Percentiles rank a stretch among this genome's conserved stretches.
Evolutionary conservation across 1,140 invertebrate species (phyloP).

Genomic region (Zaprionus ghesquierei): DNA sequence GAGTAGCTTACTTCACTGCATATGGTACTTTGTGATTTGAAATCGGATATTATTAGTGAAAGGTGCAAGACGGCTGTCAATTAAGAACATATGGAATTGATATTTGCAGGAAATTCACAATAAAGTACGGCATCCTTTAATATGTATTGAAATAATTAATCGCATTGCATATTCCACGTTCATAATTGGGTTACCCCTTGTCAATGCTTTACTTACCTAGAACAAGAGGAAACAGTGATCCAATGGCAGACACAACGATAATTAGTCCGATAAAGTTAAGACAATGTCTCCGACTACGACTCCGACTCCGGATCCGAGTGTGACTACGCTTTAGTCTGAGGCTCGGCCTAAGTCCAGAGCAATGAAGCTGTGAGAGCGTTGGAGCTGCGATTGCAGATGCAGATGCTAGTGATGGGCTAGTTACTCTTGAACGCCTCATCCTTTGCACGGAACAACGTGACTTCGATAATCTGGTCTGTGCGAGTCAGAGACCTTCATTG

Average conservation of each 20-base stretch:
- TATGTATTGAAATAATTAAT: too few species aligned
- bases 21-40: neutral
- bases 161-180: too few species aligned
- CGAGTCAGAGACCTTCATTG: slow-evolving; percentile 66
- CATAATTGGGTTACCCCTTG: too few species aligned
- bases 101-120: too few species aligned
- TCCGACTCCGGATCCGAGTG: neutral
- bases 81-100: too few species aligned
- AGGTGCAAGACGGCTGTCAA: neutral
- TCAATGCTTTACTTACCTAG: slow-evolving; percentile 43
- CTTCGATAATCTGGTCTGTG: slow-evolving; percentile 49
- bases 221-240: slow-evolving; percentile 37
- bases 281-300: neutral
- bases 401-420: slow-evolving; percentile 52
- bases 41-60: neutral
- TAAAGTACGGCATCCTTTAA: too few species aligned
- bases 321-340: neutral
- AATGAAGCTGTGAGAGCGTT: slow-evolving; percentile 14
- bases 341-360: neutral
- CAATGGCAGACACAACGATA: slow-evolving; percentile 48
- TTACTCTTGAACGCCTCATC: slow-evolving; percentile 65
- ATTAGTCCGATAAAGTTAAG: slow-evolving; percentile 46
- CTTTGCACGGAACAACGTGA: slow-evolving; percentile 73
- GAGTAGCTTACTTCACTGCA: neutral
- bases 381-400: slow-evolving; percentile 51